Percentiles rank a stretch among this genome's conserved stretches.
Conservation (phyloP, 2,888 invertebrate genomes). For the Lithophane ornitopus region DNA sequence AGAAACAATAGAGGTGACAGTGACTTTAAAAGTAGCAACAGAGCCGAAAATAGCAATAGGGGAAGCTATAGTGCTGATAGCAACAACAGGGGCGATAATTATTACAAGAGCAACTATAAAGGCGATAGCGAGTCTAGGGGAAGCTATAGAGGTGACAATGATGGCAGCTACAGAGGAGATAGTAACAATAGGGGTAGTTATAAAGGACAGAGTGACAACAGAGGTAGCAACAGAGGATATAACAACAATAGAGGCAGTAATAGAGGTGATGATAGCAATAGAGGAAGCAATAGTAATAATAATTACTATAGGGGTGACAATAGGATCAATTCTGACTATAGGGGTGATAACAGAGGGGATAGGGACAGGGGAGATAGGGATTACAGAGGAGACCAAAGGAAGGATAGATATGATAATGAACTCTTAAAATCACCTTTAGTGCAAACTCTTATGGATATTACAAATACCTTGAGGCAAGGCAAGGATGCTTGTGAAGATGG, state of each 20-base stretch:
- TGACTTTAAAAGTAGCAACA: neutral
- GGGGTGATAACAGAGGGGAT: conserved; percentile 2
- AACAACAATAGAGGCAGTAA: neutral
- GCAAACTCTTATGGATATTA: conserved; percentile 49
- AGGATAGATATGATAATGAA: conserved; percentile 20
- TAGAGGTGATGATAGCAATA: neutral
- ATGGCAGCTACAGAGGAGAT: neutral
- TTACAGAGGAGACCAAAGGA: conserved; percentile 15
- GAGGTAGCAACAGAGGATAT: neutral
- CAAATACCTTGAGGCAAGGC: conserved; percentile 43
- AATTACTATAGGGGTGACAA: conserved; percentile 19
- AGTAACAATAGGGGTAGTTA: neutral
- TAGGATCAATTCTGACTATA: neutral
- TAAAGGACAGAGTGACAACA: neutral
- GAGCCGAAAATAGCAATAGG: neutral
- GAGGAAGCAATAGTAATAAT: conserved; percentile 3
- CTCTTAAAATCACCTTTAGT: conserved; percentile 38
- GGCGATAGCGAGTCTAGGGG: neutral
- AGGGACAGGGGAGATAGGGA: conserved; percentile 15
- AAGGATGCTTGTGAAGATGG: conserved; percentile 45
- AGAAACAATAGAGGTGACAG: neutral
- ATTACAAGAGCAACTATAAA: neutral
- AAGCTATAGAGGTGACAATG: conserved; percentile 1
- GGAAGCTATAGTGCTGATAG: no score
- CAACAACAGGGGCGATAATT: neutral